A percentile compares a stretch with the other conserved stretches of the same genome.
These are phyloP conservation scores for human DNA, from an alignment of 2,113 vertebrate genomes.

Conservation along the genomic window DNA sequence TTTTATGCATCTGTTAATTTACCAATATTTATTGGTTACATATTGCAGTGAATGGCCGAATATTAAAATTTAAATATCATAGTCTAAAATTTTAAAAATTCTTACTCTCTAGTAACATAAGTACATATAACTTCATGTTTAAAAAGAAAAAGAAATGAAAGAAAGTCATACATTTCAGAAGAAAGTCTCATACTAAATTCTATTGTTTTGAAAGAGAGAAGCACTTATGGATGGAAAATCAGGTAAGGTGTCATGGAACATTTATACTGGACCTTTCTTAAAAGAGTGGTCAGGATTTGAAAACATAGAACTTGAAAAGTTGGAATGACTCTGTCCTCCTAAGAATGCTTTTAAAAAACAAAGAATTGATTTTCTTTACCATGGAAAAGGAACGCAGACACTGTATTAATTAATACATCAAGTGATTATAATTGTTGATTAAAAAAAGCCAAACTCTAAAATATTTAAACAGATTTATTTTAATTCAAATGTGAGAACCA, in stretches of 20 bases:
- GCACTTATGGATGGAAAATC: neutral
- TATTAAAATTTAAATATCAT: neutral
- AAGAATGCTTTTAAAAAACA: neutral
- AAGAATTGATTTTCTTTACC: neutral
- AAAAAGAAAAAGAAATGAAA: neutral
- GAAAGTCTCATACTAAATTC: neutral
- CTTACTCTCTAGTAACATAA: neutral
- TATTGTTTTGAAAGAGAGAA: neutral
- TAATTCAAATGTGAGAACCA: too few species aligned
- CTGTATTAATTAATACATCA: neutral
- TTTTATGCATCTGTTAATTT: neutral
- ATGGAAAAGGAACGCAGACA: neutral
- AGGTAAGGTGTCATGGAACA: neutral
- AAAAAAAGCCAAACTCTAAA: too few species aligned
- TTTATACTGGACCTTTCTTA: neutral
- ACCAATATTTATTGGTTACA: neutral
- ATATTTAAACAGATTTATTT: too few species aligned
- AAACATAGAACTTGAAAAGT: neutral
- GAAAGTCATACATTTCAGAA: neutral
- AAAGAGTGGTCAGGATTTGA: neutral
- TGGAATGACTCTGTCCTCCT: neutral
- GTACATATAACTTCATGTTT: neutral
- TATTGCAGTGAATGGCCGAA: neutral
- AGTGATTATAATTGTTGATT: neutral
- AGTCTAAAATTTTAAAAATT: neutral